Percentiles rank a stretch among this genome's conserved stretches.
These are phyloP conservation scores for Rhynchonema sp. DNA, from an alignment of 2,888 invertebrate genomes.

Conservation along the genomic window DNA sequence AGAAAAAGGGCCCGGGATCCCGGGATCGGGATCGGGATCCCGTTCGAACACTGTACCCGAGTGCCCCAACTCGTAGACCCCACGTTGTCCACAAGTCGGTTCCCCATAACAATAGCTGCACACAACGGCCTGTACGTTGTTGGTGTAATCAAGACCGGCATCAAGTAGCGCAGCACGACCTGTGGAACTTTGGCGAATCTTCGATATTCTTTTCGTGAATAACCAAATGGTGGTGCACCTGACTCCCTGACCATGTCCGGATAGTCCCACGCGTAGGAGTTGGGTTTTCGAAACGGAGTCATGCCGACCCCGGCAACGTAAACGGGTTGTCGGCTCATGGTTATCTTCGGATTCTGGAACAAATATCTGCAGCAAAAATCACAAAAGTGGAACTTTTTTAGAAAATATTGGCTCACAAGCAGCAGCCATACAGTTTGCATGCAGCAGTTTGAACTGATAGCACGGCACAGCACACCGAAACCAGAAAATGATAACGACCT, in stretches of 20 bases:
- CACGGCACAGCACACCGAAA: too few species aligned
- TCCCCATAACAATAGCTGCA: constrained; percentile 40
- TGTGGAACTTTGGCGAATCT: too few species aligned
- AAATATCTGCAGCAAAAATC: too few species aligned
- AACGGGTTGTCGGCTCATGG: not conserved
- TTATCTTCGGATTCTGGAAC: too few species aligned
- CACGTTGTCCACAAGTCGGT: constrained; percentile 77
- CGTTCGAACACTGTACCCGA: constrained; percentile 63
- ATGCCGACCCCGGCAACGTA: constrained; percentile 78
- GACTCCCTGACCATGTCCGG: constrained; percentile 50
- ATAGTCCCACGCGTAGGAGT: constrained; percentile 58
- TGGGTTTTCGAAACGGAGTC: constrained; percentile 94
- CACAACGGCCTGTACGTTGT: constrained; percentile 1
- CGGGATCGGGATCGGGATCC: too few species aligned
- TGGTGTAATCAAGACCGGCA: not conserved
- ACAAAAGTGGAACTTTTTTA: too few species aligned
- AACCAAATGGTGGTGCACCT: not conserved
- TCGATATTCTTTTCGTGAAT: too few species aligned
- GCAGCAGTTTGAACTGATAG: too few species aligned
- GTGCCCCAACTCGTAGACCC: constrained; percentile 75
- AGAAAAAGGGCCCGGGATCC: too few species aligned
- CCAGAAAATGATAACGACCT: too few species aligned
- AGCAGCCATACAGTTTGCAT: too few species aligned
- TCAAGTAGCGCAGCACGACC: not conserved
- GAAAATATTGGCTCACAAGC: too few species aligned